Base-by-base conservation (phyloP, 2,113 vertebrate species). In the Herpailurus yagouaroundi region DNA sequence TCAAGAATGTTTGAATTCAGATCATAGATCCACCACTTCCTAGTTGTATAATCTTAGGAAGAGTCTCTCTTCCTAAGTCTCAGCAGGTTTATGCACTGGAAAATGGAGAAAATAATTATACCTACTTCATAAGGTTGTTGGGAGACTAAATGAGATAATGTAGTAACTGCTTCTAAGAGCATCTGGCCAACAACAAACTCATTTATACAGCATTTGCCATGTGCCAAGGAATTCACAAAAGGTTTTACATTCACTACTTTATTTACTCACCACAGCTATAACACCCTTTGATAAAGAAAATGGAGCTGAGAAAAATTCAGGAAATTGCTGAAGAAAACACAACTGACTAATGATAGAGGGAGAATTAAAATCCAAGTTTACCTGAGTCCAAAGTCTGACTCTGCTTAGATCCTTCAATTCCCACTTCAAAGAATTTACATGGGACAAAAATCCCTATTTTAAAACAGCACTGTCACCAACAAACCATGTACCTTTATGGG, bases 361-460 rank as follows among this genome's bases (percentile, higher is more conserved):
- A 9, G 8, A 92, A 95, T 96, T 79, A 79, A 97, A 92, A 90
- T 64, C 25, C 52, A 92, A 94, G 71, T 66, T 38, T 77, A 11
- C 73, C 50, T 45, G 50, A 86, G 25, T 88, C 12, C 33, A 81
- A 80, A 84, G 45, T 74, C 45, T 23, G 41, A 88, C 52, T 86
- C 80, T 89, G 80, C 79, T 77, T 52, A 57, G 57, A 80, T 13
- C 31, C 18, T 79, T 88, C 55, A 84, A 71, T 71, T 89, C 88
- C 76, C 89, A 82, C 73, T 86, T 95, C 80, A 89, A 94, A 95
- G 50, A 87, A 89, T 86, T 90, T 66, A 81, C 19, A 89, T 89
- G 48, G 41, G 48, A 89, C 68, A 85, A 91, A 94, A 91, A 92
- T 64, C 71, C 16, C 48, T 74, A 79, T 76, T 89, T 97, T 95